Percentiles rank a stretch among this genome's conserved stretches.
Conservation (phyloP, 2,888 invertebrate genomes). For the Macrophya annulata region DNA sequence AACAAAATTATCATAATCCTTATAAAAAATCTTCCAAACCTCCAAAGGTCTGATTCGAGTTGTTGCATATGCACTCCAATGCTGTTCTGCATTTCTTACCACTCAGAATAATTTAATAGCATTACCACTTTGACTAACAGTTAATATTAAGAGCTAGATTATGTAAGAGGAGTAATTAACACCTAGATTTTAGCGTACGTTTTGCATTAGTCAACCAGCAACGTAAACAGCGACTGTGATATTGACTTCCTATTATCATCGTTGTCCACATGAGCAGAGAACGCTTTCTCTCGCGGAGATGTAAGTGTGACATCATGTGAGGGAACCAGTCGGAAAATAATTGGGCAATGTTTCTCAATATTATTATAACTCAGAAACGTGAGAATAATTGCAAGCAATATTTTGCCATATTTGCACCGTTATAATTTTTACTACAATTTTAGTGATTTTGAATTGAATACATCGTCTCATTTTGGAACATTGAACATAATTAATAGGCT, state of each 20-base stretch:
- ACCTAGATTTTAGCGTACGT: slow-evolving; percentile 7
- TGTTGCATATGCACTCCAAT: neutral
- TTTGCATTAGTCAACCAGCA: slow-evolving; percentile 30
- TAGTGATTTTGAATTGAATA: neutral
- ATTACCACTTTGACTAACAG: neutral
- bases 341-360: slow-evolving; percentile 44
- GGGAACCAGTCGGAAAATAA: slow-evolving; percentile 47
- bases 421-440: neutral
- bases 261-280: slow-evolving; percentile 27
- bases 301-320: slow-evolving; percentile 57
- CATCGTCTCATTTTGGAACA: neutral
- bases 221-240: slow-evolving; percentile 24
- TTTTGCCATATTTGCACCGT: neutral
- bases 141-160: slow-evolving; percentile 14
- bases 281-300: slow-evolving; percentile 55
- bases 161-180: slow-evolving; percentile 40
- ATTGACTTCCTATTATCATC: slow-evolving; percentile 50
- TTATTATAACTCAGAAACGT: slow-evolving; percentile 28
- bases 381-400: slow-evolving; percentile 17
- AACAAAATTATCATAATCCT: neutral
- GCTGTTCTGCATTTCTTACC: neutral
- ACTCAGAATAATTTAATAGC: neutral
- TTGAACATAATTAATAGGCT: neutral
- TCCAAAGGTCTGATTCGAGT: neutral
- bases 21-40: neutral